phyloP scores from a whole-genome alignment of 2,888 invertebrate genomes.

The Netelia inedita region DNA sequence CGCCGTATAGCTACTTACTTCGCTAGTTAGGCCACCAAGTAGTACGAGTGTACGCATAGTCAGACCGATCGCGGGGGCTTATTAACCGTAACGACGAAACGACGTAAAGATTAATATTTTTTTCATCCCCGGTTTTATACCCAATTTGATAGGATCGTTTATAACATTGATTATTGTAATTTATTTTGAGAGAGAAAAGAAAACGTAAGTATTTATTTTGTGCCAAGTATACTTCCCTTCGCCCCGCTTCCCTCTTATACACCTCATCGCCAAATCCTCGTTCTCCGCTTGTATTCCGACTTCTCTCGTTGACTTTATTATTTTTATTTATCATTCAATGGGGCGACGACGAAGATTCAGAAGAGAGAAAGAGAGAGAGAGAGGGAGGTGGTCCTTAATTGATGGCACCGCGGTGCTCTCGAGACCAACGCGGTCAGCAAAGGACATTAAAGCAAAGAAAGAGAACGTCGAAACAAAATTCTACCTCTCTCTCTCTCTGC shows the following conservation, averaged over 20 bases:
- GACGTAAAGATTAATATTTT: neutral
- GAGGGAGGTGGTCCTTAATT: constrained; percentile 84
- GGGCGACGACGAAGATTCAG: constrained; percentile 57
- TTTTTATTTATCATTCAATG: constrained; percentile 84
- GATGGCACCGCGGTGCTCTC: constrained; percentile 79
- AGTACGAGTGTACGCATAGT: constrained; percentile 41
- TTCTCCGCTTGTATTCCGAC: constrained; percentile 70
- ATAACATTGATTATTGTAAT: too few relatives aligned
- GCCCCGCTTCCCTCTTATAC: constrained; percentile 54
- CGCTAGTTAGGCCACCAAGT: constrained; percentile 34
- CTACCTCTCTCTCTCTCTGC: constrained; percentile 27
- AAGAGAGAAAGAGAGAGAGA: constrained; percentile 55
- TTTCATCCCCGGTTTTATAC: neutral
- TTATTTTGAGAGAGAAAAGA: too few relatives aligned
- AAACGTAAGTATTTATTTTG: too few relatives aligned
- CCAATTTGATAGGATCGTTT: too few relatives aligned
- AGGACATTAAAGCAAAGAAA: constrained; percentile 21
- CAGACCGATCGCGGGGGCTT: constrained; percentile 24
- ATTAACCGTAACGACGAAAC: neutral
- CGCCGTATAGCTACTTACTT: neutral
- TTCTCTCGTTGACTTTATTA: constrained; percentile 72
- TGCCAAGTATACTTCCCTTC: neutral
- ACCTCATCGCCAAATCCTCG: constrained; percentile 65
- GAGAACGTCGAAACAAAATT: constrained; percentile 39
- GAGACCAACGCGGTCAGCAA: constrained; percentile 57